Conservation (phyloP, 2,888 invertebrate species). For the Meteorus cinctellus region DNA sequence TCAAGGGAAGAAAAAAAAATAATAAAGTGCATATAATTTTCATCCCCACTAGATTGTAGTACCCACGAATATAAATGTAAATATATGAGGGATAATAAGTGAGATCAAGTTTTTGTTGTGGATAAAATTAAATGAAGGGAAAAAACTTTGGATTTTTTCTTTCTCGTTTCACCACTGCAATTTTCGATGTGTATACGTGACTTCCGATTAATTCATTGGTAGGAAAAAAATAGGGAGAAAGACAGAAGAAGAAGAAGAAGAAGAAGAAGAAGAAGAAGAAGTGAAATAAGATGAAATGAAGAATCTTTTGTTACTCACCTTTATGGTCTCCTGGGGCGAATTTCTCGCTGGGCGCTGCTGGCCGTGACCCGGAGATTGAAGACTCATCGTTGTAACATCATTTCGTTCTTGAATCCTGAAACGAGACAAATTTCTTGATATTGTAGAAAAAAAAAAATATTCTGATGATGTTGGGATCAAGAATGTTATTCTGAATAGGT, state of each 20-base stretch:
- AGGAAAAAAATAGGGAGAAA: background rate
- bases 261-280: background rate
- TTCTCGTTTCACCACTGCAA: background rate
- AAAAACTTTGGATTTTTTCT: conserved; percentile 21
- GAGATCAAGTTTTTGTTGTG: background rate
- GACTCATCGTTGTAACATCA: conserved; percentile 67
- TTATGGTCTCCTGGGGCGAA: conserved; percentile 68
- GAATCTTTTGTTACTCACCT: conserved; percentile 57
- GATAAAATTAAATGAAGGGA: background rate
- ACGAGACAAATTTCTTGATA: background rate
- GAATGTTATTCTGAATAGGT: no score
- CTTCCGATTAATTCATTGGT: background rate
- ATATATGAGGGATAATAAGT: background rate
- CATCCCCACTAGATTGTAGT: background rate
- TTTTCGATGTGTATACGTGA: conserved; percentile 24
- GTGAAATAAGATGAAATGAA: conserved; percentile 28
- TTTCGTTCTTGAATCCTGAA: conserved; percentile 59
- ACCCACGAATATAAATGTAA: background rate
- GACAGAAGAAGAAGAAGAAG: background rate
- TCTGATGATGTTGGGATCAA: no score
- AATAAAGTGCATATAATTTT: conserved; percentile 27
- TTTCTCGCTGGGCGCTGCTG: conserved; percentile 64
- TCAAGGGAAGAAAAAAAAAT: conserved; percentile 35
- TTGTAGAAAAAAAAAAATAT: background rate
- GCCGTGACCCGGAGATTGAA: conserved; percentile 62